Conservation (phyloP, 2,113 vertebrate species). For the Epinephelus fuscoguttatus region DNA sequence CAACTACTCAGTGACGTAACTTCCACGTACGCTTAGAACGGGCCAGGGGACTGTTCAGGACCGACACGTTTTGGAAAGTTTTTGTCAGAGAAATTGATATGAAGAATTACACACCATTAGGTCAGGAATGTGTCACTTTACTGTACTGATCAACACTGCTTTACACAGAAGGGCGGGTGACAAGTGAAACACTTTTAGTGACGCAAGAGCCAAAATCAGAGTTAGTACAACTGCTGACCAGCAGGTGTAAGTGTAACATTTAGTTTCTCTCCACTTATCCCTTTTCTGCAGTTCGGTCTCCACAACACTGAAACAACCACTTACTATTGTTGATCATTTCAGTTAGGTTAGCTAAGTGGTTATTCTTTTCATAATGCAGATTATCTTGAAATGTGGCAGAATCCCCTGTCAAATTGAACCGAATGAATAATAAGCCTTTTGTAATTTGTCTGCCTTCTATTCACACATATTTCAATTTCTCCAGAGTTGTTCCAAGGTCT, state of each 20-base stretch:
- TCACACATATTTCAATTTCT: not conserved
- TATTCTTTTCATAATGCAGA: not conserved
- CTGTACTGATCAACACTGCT: not conserved
- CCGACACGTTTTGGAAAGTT: not conserved
- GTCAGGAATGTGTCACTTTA: not conserved
- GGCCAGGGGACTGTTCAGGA: conserved; percentile 12
- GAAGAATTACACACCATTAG: not conserved
- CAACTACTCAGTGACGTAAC: conserved; percentile 60
- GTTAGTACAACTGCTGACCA: conserved; percentile 50
- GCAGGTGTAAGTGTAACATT: conserved; percentile 73
- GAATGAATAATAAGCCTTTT: not conserved
- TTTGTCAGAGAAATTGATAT: not conserved
- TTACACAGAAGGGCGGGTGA: not conserved
- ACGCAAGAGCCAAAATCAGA: conserved; percentile 2
- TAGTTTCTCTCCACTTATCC: not conserved
- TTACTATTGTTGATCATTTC: not conserved
- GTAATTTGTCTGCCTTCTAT: not conserved
- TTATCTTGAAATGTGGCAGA: not conserved
- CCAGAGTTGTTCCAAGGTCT: not conserved
- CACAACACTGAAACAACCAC: not conserved
- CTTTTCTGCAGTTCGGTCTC: too few species aligned
- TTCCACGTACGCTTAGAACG: conserved; percentile 46
- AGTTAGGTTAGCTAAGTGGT: not conserved
- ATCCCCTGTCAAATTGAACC: not conserved
- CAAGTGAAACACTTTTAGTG: not conserved